Evolutionary conservation across 2,113 vertebrate genomes (phyloP).

Genomic region (Heliornis fulica): DNA sequence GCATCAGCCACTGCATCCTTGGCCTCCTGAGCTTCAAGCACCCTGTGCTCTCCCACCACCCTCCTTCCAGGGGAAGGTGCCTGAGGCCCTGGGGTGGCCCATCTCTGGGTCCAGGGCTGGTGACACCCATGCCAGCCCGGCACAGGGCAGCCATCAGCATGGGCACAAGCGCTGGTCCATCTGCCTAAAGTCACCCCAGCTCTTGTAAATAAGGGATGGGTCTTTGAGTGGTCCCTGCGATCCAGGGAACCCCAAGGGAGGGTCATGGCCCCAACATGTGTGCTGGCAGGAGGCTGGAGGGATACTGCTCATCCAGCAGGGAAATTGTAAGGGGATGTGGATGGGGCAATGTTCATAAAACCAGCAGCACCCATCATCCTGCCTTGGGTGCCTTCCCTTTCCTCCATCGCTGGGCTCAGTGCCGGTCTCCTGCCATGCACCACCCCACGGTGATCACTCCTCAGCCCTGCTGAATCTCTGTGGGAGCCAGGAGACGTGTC

Average conservation of each 20-base stretch:
- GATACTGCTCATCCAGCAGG: background rate
- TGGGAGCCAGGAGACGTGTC: accelerated
- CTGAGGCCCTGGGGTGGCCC: background rate
- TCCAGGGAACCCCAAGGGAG: background rate
- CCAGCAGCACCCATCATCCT: background rate
- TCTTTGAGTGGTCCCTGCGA: background rate
- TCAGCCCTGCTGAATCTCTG: background rate
- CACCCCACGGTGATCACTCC: background rate
- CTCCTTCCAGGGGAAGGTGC: background rate
- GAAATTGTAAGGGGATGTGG: background rate
- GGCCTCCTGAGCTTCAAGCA: accelerated
- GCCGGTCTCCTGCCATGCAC: background rate
- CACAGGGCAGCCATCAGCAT: background rate
- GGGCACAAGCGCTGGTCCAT: background rate
- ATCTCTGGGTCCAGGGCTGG: background rate
- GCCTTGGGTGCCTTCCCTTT: background rate
- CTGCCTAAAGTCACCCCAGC: background rate
- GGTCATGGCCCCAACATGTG: accelerated
- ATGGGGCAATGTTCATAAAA: background rate
- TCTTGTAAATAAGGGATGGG: background rate
- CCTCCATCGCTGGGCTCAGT: background rate
- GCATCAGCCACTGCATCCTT: background rate
- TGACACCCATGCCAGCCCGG: background rate
- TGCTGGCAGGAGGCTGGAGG: background rate
- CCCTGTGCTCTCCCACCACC: too few relatives aligned